Base-by-base conservation (phyloP, 2,797 vertebrate genomes). In the Acridotheres tristis region DNA sequence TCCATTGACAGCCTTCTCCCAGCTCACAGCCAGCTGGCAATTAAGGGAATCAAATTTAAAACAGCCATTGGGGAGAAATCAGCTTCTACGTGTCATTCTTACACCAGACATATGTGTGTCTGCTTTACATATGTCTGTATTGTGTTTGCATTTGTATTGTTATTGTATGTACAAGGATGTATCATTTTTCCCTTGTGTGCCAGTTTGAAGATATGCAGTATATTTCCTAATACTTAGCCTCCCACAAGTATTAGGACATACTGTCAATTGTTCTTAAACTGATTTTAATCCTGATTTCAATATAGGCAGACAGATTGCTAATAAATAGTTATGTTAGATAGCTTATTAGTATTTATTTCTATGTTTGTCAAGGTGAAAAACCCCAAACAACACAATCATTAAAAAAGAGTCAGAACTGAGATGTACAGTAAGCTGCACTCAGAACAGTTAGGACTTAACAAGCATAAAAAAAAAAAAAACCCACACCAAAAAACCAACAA, bases 11-110 rank as follows among this genome's bases (percentile, higher is more conserved):
- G 55, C 34, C 74, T 14, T 94, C 73, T 93, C 91, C 66, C 63
- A 94, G 59, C 85, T 95, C 77, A 88, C 88, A 95, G 76, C 72
- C 92, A 95, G 89, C 77, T 94, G 93, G 93, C 88, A 95, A 94
- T 94, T 94, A 94, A 91, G 82, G 23, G 71, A 96, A 95, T 96
- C 74, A 91, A 76, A 90, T 94, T 96, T 93, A 85, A 90, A 94
- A n/a, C 34, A 92, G 61, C 62, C 79, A 76, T 36, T 54, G 25
- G 57, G 85, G 91, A 94, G 38, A 91, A 96, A 93, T 88, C 74
- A 90, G 57, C 38, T 85, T 88, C 89, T 73, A 67, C 61, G 59
- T 93, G 88, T 88, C 88, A 86, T 88, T 95, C 90, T 92, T 79
- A 76, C 74, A 85, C 40, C 77, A 94, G 89, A 88, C 85, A 40